Base-by-base conservation (phyloP, 2,888 invertebrate genomes). In the Tholera decimalis region DNA sequence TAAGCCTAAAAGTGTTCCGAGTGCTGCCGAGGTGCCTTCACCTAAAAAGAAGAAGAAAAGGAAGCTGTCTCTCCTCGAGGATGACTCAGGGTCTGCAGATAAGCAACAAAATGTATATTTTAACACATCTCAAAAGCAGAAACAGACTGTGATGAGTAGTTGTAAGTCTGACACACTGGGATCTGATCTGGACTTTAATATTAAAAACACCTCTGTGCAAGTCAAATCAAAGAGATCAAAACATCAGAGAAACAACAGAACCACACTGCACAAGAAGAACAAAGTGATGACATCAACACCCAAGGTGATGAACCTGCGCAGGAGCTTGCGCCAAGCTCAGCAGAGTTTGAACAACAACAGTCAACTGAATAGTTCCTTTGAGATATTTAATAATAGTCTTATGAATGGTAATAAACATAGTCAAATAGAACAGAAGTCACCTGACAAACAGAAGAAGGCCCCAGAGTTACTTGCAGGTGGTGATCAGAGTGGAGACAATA, bases 211-310 rank as follows among this genome's bases (percentile, higher is more conserved):
- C n/a, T 87, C 90, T 3, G 72, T 85, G 9, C 85, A 85, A 69
- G 83, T 82, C 3, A 94, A 92, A 70, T 73, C 84, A 15, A 94
- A 91, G 78, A 88, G 82, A 69, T 65, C 73, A 0, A 92, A 88
- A 73, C 61, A 85, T 39, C 88, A 88, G 62, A 92, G 87, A 65
- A 88, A 79, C 46, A 88, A 68, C 54, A 80, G 83, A 64, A 83
- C 83, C 26, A 80, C 80, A 47, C 35, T 88, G 56, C 87, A 89
- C 55, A 92, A 92, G 73, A 92, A 91, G 73, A 92, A 85, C 68
- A 92, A 91, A 80, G 78, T 93, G 2, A 82, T 90, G 1, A 93
- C 93, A 39, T 94, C 94, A 1, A 94, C 94, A 62, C 92, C 94
- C 0, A 92, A 91, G 77, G 81, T 81, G 0, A 84, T 83, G 9